Evolutionary conservation across 2,797 vertebrate genomes (phyloP), one percentile per base, ranked within the genome.

Genomic region (Propithecus perrieri): DNA sequence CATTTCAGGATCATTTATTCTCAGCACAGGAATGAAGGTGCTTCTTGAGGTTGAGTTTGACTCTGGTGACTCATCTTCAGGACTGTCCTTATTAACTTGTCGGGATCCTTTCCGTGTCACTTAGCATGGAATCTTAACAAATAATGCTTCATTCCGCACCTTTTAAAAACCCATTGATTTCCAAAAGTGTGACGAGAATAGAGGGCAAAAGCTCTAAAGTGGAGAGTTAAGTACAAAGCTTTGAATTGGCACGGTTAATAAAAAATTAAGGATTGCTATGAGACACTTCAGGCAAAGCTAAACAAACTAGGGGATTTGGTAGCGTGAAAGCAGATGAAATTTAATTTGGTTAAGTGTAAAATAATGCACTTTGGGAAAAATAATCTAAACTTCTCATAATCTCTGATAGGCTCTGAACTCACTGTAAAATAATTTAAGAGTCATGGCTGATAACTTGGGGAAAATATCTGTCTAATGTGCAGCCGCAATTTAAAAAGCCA

Each of bases 331-430:
- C 87, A 97, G 95, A 97, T 96, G 95, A 97, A 96, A 97, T 97
- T 92, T 97, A 97, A 97, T 98, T 98, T 97, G 95, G 89, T 95
- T 97, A 97, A 92, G 87, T 95, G 48, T 95, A 91, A 96, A 97
- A 84, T 96, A 92, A 96, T 95, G 87, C 92, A 87, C 97, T 96
- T 80, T 95, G 97, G 98, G 97, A 97, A 96, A 96, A 95, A 97
- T 97, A 93, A 92, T 91, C 89, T 76, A 96, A 95, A 91, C 86
- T 90, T 97, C 97, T 97, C 97, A 97, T 98, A 94, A 96, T 97
- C 95, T 98, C 94, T 85, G 93, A 96, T 97, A 96, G 95, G 85
- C 81, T 94, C 89, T 61, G 78, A 94, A 96, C 95, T 86, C 94
- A n/a, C 41, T 85, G 76, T 48, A 90, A 96, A 97, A 87, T 95